Conservation (phyloP, 2,888 invertebrate species). For the Papilio demoleus region DNA sequence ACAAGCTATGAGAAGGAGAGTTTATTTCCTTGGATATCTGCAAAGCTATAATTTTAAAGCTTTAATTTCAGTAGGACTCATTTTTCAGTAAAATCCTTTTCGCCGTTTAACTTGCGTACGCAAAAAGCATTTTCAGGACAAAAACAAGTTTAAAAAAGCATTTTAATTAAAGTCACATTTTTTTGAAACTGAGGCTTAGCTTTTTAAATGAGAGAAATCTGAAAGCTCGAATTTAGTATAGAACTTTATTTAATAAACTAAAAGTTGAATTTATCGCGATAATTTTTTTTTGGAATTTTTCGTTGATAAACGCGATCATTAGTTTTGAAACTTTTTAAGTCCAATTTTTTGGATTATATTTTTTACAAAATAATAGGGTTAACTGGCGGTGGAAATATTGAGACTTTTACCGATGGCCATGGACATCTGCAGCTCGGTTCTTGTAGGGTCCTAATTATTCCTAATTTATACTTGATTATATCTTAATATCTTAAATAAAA, state of each 20-base stretch:
- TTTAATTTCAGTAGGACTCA: too few relatives aligned
- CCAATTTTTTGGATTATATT: background rate
- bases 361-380: background rate
- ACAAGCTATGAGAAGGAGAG: too few relatives aligned
- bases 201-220: background rate
- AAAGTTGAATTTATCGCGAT: background rate
- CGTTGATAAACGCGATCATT: background rate
- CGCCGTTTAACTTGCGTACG: background rate
- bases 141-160: background rate
- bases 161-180: conserved; percentile 14
- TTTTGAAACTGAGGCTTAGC: background rate
- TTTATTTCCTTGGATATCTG: too few relatives aligned
- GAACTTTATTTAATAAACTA: conserved; percentile 1
- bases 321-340: background rate
- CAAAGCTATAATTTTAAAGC: too few relatives aligned
- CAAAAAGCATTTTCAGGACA: conserved; percentile 1
- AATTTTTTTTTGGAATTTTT: background rate
- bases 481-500: too few relatives aligned
- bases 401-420: too few relatives aligned
- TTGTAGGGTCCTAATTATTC: too few relatives aligned
- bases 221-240: conserved; percentile 5
- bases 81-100: background rate
- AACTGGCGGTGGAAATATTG: too few relatives aligned
- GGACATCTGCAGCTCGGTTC: too few relatives aligned
- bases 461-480: too few relatives aligned